These are phyloP conservation scores for Erebia ligea DNA, from an alignment of 2,888 invertebrate genomes.

Conservation along the genomic window DNA sequence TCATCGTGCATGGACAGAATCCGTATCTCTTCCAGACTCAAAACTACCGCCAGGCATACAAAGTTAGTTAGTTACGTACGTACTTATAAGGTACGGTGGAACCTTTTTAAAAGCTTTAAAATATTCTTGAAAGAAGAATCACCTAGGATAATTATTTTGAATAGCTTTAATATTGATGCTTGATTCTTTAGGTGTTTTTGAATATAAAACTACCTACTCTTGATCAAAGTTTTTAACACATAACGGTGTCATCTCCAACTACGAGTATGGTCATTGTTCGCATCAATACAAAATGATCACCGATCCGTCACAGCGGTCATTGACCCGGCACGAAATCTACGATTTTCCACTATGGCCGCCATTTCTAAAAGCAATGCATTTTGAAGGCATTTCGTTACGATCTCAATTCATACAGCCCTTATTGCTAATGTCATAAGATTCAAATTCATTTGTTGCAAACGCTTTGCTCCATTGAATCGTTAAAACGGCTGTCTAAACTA, in stretches of 20 bases:
- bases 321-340: conserved; percentile 71
- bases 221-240: conserved; percentile 8
- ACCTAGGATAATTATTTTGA: too few species aligned
- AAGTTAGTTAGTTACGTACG: too few species aligned
- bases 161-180: not conserved
- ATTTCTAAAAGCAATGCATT: conserved; percentile 70
- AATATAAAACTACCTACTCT: not conserved
- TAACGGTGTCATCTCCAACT: conserved; percentile 32
- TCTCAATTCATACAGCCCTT: conserved; percentile 40
- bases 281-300: conserved; percentile 43
- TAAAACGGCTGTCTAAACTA: conserved; percentile 21
- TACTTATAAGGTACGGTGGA: too few species aligned
- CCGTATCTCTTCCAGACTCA: not conserved
- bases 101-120: too few species aligned
- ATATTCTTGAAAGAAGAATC: too few species aligned
- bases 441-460: conserved; percentile 43
- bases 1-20: too few species aligned
- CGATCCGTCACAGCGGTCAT: conserved; percentile 70
- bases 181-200: not conserved
- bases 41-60: not conserved
- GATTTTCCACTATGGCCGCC: conserved; percentile 71
- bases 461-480: conserved; percentile 19
- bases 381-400: conserved; percentile 8
- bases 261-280: conserved; percentile 47
- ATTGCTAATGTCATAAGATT: conserved; percentile 45